Percentiles rank a stretch among this genome's conserved stretches.
phyloP scores from a whole-genome alignment of 2,113 vertebrate genomes.

The Semicossyphus pulcher region DNA sequence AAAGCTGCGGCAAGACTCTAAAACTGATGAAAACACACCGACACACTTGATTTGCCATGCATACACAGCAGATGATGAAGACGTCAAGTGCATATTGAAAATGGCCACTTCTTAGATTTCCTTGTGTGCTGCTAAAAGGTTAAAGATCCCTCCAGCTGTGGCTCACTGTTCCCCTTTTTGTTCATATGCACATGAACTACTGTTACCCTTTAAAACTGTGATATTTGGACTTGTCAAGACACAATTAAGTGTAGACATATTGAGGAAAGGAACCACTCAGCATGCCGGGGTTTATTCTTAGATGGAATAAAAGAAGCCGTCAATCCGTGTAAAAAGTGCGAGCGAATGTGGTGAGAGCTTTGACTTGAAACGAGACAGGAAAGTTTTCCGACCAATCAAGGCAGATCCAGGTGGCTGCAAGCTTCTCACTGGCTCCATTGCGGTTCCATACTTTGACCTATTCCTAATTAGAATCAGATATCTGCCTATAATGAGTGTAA shows the following conservation, averaged over 20 bases:
- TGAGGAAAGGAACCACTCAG: neutral
- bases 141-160: constrained; percentile 24
- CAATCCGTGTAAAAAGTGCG: constrained; percentile 2
- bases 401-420: neutral
- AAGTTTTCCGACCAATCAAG: constrained; percentile 5
- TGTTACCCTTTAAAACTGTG: constrained; percentile 23
- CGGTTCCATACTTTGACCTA: constrained; percentile 38
- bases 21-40: constrained; percentile 40
- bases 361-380: constrained; percentile 9
- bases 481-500: constrained; percentile 51
- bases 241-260: constrained; percentile 2
- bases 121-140: constrained; percentile 4
- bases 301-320: neutral
- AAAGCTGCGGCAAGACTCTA: constrained; percentile 42
- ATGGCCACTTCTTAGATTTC: constrained; percentile 3
- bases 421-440: constrained; percentile 4
- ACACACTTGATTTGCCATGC: constrained; percentile 23
- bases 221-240: constrained; percentile 10
- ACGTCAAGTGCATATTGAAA: constrained; percentile 26
- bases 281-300: neutral
- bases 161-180: constrained; percentile 6
- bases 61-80: constrained; percentile 26
- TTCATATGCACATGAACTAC: constrained; percentile 25
- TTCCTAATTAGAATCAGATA: constrained; percentile 59
- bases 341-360: constrained; percentile 17